Conservation (phyloP, 2,797 vertebrate genomes). For the Lepus oiostolus region DNA sequence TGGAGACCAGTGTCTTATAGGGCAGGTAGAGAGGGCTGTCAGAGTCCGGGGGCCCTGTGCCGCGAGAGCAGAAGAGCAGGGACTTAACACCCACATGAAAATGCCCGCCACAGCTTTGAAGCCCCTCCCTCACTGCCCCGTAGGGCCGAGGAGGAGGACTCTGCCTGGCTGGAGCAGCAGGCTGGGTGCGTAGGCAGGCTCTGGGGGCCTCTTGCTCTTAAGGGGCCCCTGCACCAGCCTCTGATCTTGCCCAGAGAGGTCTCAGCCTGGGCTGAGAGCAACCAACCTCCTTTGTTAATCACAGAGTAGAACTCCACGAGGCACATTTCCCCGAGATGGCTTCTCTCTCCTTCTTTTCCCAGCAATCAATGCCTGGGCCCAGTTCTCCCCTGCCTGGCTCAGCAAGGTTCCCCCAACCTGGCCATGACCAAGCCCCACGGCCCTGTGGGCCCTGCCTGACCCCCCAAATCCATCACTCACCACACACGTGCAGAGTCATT, state of each 20-base stretch:
- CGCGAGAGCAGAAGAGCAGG: constrained; percentile 21
- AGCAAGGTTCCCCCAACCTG: neutral
- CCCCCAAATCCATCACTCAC: neutral
- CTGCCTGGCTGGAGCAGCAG: fast-evolving
- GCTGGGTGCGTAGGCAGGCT: neutral
- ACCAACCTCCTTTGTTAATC: neutral
- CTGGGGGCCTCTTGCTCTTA: no score
- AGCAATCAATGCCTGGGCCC: neutral
- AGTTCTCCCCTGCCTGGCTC: neutral
- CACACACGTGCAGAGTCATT: fast-evolving
- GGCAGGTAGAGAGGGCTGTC: constrained; percentile 93
- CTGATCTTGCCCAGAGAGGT: neutral
- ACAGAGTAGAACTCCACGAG: constrained; percentile 6
- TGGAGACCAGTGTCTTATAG: constrained; percentile 94
- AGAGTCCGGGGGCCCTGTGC: constrained; percentile 83
- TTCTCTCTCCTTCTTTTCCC: constrained; percentile 6
- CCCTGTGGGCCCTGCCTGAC: neutral
- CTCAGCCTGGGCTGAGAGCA: neutral
- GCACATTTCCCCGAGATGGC: neutral
- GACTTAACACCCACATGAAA: neutral
- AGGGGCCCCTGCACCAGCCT: neutral
- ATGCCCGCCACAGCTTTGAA: neutral
- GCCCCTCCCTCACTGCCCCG: neutral
- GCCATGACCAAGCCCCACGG: neutral
- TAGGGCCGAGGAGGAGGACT: neutral